These are phyloP conservation scores for Zaprionus camerounensis DNA, from an alignment of 1,140 invertebrate species.

Conservation along the genomic window DNA sequence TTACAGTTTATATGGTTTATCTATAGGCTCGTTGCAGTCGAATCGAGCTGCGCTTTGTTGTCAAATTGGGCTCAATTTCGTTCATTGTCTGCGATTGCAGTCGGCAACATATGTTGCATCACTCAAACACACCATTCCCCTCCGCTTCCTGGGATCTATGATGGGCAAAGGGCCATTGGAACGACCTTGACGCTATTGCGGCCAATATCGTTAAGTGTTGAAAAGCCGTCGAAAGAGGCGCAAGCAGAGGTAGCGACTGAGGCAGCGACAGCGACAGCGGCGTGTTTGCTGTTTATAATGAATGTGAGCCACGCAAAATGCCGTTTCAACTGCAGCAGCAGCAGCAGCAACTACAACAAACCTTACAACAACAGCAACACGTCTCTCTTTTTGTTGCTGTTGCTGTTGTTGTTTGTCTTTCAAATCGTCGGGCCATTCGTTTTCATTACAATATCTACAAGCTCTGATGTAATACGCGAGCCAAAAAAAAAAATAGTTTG, in stretches of 20 bases:
- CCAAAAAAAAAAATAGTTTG: constrained; percentile 38
- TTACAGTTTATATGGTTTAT: constrained; percentile 8
- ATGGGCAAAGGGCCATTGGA: constrained; percentile 32
- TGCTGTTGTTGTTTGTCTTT: constrained; percentile 40
- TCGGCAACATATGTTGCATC: constrained; percentile 26
- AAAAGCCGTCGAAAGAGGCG: constrained; percentile 28
- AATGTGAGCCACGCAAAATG: constrained; percentile 57
- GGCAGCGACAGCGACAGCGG: background rate
- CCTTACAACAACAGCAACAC: constrained; percentile 9
- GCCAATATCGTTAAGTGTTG: constrained; percentile 52
- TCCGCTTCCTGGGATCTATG: no score
- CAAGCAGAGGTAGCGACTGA: background rate
- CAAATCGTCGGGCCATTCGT: constrained; percentile 43
- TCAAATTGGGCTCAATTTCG: constrained; percentile 20
- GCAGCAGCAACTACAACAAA: constrained; percentile 5
- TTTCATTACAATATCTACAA: constrained; percentile 55
- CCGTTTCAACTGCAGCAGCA: constrained; percentile 36
- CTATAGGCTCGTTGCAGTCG: background rate
- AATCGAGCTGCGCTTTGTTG: constrained; percentile 24
- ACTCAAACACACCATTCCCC: background rate
- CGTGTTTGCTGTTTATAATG: constrained; percentile 39
- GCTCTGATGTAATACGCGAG: constrained; percentile 46
- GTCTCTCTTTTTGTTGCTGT: constrained; percentile 25
- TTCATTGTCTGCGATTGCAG: constrained; percentile 30
- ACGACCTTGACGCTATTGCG: constrained; percentile 66